A percentile compares a stretch with the other conserved stretches of the same genome.
phyloP scores from a whole-genome alignment of 1,140 invertebrate species.

The Teleogryllus occipitalis region DNA sequence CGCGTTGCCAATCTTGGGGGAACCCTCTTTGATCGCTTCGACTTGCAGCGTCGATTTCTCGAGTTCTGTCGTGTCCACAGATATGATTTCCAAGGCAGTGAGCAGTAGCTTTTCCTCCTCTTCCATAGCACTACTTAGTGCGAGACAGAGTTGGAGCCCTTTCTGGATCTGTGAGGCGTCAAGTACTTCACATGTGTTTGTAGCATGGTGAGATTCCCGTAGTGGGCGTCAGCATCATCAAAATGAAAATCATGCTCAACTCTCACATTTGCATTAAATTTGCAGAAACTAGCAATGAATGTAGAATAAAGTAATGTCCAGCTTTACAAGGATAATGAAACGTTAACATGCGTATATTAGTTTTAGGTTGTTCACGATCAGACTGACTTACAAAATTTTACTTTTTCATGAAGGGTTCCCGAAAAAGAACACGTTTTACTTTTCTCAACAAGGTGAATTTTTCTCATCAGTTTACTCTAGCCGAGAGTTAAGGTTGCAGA shows the following conservation, averaged over 20 bases:
- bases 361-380: not conserved
- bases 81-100: too few species aligned
- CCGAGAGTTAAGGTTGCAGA: too few species aligned
- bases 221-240: constrained; percentile 22
- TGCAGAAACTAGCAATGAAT: not conserved
- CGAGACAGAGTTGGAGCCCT: too few species aligned
- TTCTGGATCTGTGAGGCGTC: constrained; percentile 19
- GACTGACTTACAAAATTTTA: too few species aligned
- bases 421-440: too few species aligned
- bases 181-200: constrained; percentile 36
- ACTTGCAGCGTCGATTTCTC: too few species aligned
- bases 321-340: not conserved
- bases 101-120: too few species aligned
- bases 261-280: constrained; percentile 12
- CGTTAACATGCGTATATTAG: not conserved
- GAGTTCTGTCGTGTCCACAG: too few species aligned
- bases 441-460: too few species aligned
- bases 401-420: not conserved
- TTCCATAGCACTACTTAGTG: too few species aligned
- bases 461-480: too few species aligned
- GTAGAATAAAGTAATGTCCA: not conserved
- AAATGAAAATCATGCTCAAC: too few species aligned
- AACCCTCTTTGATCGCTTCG: not conserved
- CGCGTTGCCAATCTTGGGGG: not conserved
- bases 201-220: constrained; percentile 22